These are phyloP conservation scores for Drosophila trapezifrons DNA, from an alignment of 1,140 invertebrate species.

Conservation along the genomic window DNA sequence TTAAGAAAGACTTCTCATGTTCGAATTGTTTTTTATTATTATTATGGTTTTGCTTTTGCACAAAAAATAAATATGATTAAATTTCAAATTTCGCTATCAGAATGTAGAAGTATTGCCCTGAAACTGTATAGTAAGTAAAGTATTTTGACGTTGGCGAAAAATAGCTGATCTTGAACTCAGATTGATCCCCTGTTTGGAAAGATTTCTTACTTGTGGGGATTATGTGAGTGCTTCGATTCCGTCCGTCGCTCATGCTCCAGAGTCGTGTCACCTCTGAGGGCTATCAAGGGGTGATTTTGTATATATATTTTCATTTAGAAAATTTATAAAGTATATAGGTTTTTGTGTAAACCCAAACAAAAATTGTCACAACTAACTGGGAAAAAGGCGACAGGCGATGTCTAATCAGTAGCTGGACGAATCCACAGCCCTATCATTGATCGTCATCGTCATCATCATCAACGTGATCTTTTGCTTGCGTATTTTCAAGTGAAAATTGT, in stretches of 20 bases:
- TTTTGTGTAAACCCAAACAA: slow-evolving; percentile 6
- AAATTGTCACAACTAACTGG: neutral
- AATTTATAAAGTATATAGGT: neutral
- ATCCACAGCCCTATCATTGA: slow-evolving; percentile 15
- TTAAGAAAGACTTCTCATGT: slow-evolving; percentile 41
- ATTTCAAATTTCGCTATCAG: slow-evolving; percentile 24
- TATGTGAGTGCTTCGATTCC: neutral
- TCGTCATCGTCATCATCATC: slow-evolving; percentile 20
- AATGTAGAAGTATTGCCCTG: slow-evolving; percentile 16
- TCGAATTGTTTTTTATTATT: slow-evolving; percentile 16
- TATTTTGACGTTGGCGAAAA: slow-evolving; percentile 12
- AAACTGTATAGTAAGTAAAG: neutral
- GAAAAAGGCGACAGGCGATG: slow-evolving; percentile 8
- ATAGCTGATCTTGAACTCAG: slow-evolving; percentile 35
- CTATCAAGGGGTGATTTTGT: slow-evolving; percentile 18
- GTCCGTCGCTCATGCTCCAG: slow-evolving; percentile 5
- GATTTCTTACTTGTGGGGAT: slow-evolving; percentile 1
- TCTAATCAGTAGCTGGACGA: slow-evolving; percentile 21
- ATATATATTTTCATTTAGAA: neutral
- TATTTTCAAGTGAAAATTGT: slow-evolving; percentile 15
- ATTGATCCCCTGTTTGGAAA: slow-evolving; percentile 23
- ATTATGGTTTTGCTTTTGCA: slow-evolving; percentile 13
- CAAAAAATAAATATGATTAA: slow-evolving; percentile 2
- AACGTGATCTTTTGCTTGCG: slow-evolving; percentile 30
- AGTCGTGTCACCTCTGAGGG: slow-evolving; percentile 8